phyloP scores from a whole-genome alignment of 2,113 vertebrate genomes.

The Nematolebias whitei region DNA sequence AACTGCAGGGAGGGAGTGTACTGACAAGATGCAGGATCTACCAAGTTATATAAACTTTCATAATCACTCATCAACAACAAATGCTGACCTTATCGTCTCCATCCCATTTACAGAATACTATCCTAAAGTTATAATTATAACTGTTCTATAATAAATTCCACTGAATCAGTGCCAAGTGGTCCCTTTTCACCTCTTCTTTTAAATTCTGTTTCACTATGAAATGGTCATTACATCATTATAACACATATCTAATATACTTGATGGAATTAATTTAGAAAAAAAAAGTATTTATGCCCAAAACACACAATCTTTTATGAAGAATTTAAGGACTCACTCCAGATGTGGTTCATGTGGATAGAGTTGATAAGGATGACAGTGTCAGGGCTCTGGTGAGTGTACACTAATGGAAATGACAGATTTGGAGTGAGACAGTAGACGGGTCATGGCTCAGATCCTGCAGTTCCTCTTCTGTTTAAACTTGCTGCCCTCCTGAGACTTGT shows the following conservation, averaged over 20 bases:
- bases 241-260: constrained; percentile 9
- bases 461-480: constrained; percentile 63
- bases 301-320: constrained; percentile 64
- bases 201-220: constrained; percentile 43
- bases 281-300: constrained; percentile 54
- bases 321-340: constrained; percentile 63
- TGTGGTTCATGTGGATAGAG: constrained; percentile 59
- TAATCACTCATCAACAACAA: constrained; percentile 24
- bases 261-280: constrained; percentile 48
- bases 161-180: constrained; percentile 42
- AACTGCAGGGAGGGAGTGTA: constrained; percentile 8
- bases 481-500: constrained; percentile 57
- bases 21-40: constrained; percentile 9
- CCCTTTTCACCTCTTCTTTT: constrained; percentile 40
- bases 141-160: constrained; percentile 51
- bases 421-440: constrained; percentile 69
- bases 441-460: constrained; percentile 72
- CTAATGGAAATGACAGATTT: constrained; percentile 76
- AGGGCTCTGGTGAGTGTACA: constrained; percentile 62
- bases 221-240: constrained; percentile 12
- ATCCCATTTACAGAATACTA: constrained; percentile 45
- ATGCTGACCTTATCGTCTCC: constrained; percentile 33
- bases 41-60: constrained; percentile 18
- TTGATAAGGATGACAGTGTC: constrained; percentile 61
- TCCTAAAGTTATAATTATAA: constrained; percentile 58